A percentile compares a stretch with the other conserved stretches of the same genome.
These are phyloP conservation scores for Eristalis tenax DNA, from an alignment of 2,888 invertebrate genomes.

Conservation along the genomic window DNA sequence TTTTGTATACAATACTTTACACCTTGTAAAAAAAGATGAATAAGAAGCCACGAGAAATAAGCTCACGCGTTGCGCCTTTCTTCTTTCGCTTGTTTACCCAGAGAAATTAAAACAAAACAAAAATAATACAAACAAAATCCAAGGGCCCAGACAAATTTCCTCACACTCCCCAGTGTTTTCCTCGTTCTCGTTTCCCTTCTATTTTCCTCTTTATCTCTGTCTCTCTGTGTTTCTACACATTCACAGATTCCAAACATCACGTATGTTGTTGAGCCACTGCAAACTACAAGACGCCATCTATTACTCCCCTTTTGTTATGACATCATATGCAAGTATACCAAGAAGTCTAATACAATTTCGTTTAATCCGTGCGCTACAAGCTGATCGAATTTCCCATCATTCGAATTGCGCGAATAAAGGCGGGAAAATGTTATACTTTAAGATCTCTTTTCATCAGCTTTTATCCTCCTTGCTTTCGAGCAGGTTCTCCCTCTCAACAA, in stretches of 20 bases:
- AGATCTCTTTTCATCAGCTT: slow-evolving; percentile 20
- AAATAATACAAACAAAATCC: slow-evolving; percentile 39
- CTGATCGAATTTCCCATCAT: slow-evolving; percentile 68
- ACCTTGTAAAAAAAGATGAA: background rate
- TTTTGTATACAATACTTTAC: background rate
- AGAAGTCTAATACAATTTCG: slow-evolving; percentile 13
- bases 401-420: slow-evolving; percentile 40
- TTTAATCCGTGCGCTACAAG: slow-evolving; percentile 48
- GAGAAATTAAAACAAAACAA: slow-evolving; percentile 26
- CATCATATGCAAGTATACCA: slow-evolving; percentile 41
- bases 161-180: slow-evolving; percentile 18
- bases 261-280: slow-evolving; percentile 20
- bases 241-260: slow-evolving; percentile 8
- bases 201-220: background rate
- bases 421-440: slow-evolving; percentile 47
- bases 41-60: slow-evolving; percentile 4
- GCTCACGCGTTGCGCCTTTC: slow-evolving; percentile 16
- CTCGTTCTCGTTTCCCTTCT: background rate
- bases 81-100: slow-evolving; percentile 42
- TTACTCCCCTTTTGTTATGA: slow-evolving; percentile 46
- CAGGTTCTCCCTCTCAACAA: slow-evolving; percentile 18
- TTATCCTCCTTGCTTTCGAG: slow-evolving; percentile 9
- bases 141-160: slow-evolving; percentile 61
- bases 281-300: slow-evolving; percentile 24
- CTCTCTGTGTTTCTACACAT: background rate